Base-by-base conservation (phyloP, 2,888 invertebrate species). In the Dorcus hopei region DNA sequence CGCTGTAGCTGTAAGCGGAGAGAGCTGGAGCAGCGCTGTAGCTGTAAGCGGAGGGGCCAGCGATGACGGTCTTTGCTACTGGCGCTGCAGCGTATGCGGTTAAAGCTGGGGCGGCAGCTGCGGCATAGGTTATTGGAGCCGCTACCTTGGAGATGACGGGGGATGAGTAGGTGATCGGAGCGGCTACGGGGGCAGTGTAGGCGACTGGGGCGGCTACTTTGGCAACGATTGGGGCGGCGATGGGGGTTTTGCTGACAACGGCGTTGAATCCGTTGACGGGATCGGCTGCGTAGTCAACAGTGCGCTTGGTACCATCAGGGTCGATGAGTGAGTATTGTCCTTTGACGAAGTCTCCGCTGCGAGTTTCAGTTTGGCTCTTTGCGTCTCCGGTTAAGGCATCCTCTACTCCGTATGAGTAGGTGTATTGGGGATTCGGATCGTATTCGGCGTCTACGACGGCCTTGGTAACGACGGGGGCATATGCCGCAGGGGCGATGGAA, bases 251-350 rank as follows among this genome's bases (percentile, higher is more conserved):
- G 69, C 80, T 80, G 8, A 83, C 83, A 42, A 83, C 81, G 58
- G 83, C 83, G 74, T 83, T 83, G 77, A 83, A 83, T 5, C 83
- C 83, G 61, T 80, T 77, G 49, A 81, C 68, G 58, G 81, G 80
- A 68, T 82, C 82, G 14, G 83, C 82, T 52, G 80, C 74, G 71
- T 85, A 86, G 65, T 87, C 86, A 0, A 87, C 87, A 38, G 83
- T 85, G 64, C 87, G 83, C 73, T 82, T 83, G 57, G 83, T 84
- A 66, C 87, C 87, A 70, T 87, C 87, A 23, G 86, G 82, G 66
- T 83, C 83, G 40, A 80, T 72, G 49, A 83, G 76, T 38, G 82
- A 81, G 78, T 84, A 83, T 69, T 82, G 84, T 74, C 78, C 85
- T 72, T 83, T 82, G 47, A 87, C 87, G 66, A 81, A 81, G 77